These are phyloP conservation scores for Anagrus nilaparvatae DNA, from an alignment of 1,140 invertebrate species.

Conservation along the genomic window DNA sequence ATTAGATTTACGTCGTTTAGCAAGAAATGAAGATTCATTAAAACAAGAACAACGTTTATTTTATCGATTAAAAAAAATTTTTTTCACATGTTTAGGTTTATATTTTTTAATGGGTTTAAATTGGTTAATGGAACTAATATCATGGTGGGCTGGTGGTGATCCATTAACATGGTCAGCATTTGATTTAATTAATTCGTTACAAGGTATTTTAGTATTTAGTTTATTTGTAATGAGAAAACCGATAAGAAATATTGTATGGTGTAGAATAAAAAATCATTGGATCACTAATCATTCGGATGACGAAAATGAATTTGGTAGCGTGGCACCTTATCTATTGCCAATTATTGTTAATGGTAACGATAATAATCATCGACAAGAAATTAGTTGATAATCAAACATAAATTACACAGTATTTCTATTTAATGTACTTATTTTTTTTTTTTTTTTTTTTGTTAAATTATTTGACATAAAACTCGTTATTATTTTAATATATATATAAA, in stretches of 20 bases:
- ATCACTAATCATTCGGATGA: slow-evolving; percentile 17
- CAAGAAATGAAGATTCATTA: slow-evolving; percentile 31
- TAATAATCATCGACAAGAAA: too few relatives aligned
- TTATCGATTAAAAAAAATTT: slow-evolving; percentile 27
- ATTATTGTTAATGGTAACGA: too few relatives aligned
- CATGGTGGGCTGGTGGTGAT: slow-evolving; percentile 37
- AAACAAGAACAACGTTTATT: slow-evolving; percentile 28
- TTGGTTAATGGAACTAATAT: slow-evolving; percentile 46
- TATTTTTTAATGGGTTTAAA: slow-evolving; percentile 48
- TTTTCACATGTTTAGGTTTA: slow-evolving; percentile 39
- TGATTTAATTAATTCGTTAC: slow-evolving; percentile 43
- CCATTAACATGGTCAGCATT: slow-evolving; percentile 41
- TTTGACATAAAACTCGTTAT: too few relatives aligned
- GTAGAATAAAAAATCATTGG: slow-evolving; percentile 28
- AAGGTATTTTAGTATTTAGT: slow-evolving; percentile 42
- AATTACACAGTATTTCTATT: too few relatives aligned
- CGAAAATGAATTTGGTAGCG: slow-evolving; percentile 26
- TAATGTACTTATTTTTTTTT: too few relatives aligned
- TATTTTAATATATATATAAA: too few relatives aligned
- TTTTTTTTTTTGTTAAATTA: too few relatives aligned
- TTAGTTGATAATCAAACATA: too few relatives aligned
- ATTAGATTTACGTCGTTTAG: slow-evolving; percentile 29
- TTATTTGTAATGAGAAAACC: slow-evolving; percentile 44
- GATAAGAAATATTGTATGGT: slow-evolving; percentile 33
- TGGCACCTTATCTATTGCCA: slow-evolving; percentile 28